Conservation (phyloP, 1,140 invertebrate species). For the Tenebrio molitor region DNA sequence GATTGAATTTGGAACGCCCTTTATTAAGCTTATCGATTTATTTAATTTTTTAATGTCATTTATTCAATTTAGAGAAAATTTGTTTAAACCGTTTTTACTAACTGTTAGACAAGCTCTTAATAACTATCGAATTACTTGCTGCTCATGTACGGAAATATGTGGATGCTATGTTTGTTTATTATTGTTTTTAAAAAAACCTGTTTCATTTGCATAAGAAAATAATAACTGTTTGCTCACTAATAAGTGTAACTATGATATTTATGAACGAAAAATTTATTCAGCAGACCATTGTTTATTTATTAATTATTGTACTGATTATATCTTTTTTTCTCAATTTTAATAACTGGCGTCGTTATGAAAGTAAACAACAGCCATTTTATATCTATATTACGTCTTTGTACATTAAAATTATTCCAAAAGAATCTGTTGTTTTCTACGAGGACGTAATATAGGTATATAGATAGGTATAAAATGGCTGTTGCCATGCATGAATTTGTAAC, state of each 20-base stretch:
- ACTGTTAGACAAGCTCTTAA: no score
- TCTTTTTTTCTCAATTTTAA: constrained; percentile 9
- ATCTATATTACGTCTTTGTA: no score
- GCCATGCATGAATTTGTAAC: no score
- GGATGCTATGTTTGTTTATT: constrained; percentile 28
- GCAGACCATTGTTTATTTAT: constrained; percentile 25
- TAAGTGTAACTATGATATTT: constrained; percentile 39
- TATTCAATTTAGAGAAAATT: no score
- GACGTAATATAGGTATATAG: no score
- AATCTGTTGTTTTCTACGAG: no score
- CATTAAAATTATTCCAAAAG: no score
- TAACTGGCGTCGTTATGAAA: neutral
- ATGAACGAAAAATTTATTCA: constrained; percentile 36
- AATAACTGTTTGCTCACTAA: constrained; percentile 34
- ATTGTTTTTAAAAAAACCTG: constrained; percentile 22
- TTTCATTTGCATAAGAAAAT: constrained; percentile 41
- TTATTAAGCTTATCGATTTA: neutral
- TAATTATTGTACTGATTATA: constrained; percentile 29
- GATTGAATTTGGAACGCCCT: constrained; percentile 8
- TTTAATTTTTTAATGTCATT: neutral
- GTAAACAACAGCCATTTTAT: no score
- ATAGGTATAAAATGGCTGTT: no score
- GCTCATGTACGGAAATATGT: no score
- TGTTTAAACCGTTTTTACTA: no score
- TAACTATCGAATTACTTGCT: no score